Evolutionary conservation across 92 coral and sea anemone species (phyloP).

Genomic region (Chrysogorgia sp.): DNA sequence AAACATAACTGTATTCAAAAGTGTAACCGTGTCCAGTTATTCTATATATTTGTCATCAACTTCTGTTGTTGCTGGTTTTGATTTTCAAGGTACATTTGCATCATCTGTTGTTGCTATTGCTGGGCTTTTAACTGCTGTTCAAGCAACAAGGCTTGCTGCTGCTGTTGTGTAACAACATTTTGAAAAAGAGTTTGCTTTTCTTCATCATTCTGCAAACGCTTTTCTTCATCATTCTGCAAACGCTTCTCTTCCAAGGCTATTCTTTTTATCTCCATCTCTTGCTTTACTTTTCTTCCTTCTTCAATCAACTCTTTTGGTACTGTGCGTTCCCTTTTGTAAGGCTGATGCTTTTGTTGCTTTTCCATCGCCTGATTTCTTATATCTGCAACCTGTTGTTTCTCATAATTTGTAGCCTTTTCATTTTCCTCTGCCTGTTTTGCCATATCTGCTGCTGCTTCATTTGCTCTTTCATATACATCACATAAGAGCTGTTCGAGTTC

Average conservation of each 20-base stretch:
- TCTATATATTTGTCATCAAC: no score
- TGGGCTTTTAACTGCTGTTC: conserved; percentile 54
- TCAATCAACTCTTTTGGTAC: conserved; percentile 61
- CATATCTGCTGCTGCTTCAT: conserved; percentile 57
- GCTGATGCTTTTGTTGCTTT: conserved; percentile 49
- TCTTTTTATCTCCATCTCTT: conserved; percentile 55
- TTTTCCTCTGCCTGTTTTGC: conserved; percentile 55
- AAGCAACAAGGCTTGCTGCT: conserved; percentile 52
- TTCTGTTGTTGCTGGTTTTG: conserved; percentile 38
- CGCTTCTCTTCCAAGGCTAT: conserved; percentile 59
- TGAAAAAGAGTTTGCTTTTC: conserved; percentile 48
- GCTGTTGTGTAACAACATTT: conserved; percentile 55
- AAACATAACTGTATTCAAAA: no score
- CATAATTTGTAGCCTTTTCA: conserved; percentile 52
- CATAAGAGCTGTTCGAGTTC: conserved; percentile 61
- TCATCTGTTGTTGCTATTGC: conserved; percentile 34
- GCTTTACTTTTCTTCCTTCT: conserved; percentile 64
- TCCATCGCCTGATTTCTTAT: conserved; percentile 53
- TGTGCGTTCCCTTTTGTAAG: conserved; percentile 29
- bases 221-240: conserved; percentile 58
- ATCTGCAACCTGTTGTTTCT: conserved; percentile 58
- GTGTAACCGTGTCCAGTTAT: no score
- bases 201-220: no score
- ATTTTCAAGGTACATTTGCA: conserved; percentile 51
- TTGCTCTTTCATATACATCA: conserved; percentile 60